Conservation (phyloP, 1,140 invertebrate genomes). For the Hycleus phaleratus region DNA sequence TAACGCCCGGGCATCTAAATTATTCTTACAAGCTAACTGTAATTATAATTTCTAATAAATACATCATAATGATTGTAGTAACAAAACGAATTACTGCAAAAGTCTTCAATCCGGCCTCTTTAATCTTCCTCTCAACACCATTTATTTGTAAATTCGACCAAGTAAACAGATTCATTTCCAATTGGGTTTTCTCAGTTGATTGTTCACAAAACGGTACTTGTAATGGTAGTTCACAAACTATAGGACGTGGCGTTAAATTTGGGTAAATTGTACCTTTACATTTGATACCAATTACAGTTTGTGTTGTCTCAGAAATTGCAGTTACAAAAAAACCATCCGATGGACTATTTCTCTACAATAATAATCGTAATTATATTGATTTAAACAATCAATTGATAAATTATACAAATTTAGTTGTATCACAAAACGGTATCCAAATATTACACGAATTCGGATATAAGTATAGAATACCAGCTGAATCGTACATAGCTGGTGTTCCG, state of each 20-base stretch:
- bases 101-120: conserved; percentile 77
- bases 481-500: conserved; percentile 60
- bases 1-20: conserved; percentile 75
- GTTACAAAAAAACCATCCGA: conserved; percentile 78
- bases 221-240: conserved; percentile 62
- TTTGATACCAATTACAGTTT: conserved; percentile 70
- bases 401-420: conserved; percentile 59
- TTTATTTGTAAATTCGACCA: conserved; percentile 53
- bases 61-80: conserved; percentile 2
- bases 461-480: conserved; percentile 59
- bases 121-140: conserved; percentile 53
- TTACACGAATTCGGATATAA: conserved; percentile 55
- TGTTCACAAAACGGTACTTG: conserved; percentile 73
- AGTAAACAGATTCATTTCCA: conserved; percentile 70
- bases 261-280: conserved; percentile 87
- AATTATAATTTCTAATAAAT: conserved; percentile 28
- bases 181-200: conserved; percentile 68
- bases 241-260: conserved; percentile 74
- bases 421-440: conserved; percentile 72
- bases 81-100: conserved; percentile 65
- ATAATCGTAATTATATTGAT: neutral
- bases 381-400: neutral
- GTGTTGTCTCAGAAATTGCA: conserved; percentile 64
- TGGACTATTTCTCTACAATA: conserved; percentile 1
- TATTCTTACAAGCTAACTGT: conserved; percentile 72